These are phyloP conservation scores for Cyclura pinguis DNA, from an alignment of 2,797 vertebrate species.

Conservation along the genomic window DNA sequence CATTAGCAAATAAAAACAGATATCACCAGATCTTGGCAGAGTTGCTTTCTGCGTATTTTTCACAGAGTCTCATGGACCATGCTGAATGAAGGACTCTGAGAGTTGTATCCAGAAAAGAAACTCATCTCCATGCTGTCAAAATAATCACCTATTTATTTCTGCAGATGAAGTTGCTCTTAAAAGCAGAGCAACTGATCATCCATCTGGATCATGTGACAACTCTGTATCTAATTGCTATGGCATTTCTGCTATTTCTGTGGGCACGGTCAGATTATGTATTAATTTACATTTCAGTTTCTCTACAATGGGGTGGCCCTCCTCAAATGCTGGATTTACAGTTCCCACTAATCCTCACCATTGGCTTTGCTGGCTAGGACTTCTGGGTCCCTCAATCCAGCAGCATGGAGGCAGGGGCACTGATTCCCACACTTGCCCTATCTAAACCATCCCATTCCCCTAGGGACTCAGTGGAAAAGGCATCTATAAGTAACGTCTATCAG, in stretches of 20 bases:
- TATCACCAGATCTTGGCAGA: no score
- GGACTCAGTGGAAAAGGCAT: not conserved
- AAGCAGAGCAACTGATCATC: not conserved
- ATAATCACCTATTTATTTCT: not conserved
- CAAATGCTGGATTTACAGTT: no score
- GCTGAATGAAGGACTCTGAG: no score
- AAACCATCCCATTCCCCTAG: not conserved
- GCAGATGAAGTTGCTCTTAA: not conserved
- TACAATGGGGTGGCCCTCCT: no score
- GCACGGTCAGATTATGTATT: not conserved
- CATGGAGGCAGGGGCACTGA: no score
- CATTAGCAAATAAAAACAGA: not conserved
- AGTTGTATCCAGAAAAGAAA: no score
- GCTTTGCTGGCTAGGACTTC: no score
- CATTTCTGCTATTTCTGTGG: not conserved
- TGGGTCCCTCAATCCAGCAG: no score
- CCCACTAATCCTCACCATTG: no score
- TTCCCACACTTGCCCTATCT: not conserved
- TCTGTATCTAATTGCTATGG: not conserved
- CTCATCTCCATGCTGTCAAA: not conserved
- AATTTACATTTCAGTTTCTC: not conserved
- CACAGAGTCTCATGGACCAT: no score
- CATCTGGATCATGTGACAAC: not conserved
- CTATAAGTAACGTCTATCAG: not conserved
- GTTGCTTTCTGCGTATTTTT: no score